Evolutionary conservation across 2,113 vertebrate genomes (phyloP).

Genomic region (Amazona guildingii): DNA sequence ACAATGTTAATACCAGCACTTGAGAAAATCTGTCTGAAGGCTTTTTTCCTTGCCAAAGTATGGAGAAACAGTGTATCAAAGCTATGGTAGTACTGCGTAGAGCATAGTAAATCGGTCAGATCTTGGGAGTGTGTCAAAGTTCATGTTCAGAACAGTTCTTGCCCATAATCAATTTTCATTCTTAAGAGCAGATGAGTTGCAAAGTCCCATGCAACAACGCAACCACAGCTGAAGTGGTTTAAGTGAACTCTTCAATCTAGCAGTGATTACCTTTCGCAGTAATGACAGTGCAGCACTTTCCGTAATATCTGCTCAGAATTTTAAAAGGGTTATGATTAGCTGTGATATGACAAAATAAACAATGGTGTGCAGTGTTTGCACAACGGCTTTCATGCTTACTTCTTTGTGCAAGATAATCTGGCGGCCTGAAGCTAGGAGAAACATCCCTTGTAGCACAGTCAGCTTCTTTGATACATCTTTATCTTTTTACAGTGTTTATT

Average conservation of each 20-base stretch:
- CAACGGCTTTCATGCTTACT: not conserved
- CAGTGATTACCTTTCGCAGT: not conserved
- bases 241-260: not conserved
- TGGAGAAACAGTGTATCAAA: not conserved
- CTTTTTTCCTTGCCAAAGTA: not conserved
- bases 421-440: not conserved
- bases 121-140: not conserved
- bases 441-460: not conserved
- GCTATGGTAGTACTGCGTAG: rapidly evolving
- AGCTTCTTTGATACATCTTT: conserved; percentile 46
- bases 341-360: conserved; percentile 42
- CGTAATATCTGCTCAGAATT: not conserved
- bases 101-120: not conserved
- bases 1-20: not conserved
- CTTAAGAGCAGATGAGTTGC: not conserved
- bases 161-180: not conserved
- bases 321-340: conserved; percentile 23
- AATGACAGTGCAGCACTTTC: not conserved
- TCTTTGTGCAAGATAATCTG: conserved; percentile 29
- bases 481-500: conserved; percentile 53
- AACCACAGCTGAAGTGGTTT: not conserved
- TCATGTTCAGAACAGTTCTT: not conserved
- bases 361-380: conserved; percentile 32
- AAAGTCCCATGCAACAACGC: not conserved
- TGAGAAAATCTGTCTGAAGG: not conserved